A percentile compares a stretch with the other conserved stretches of the same genome.
phyloP scores from a whole-genome alignment of 2,797 vertebrate genomes.

The Pipistrellus nathusii region DNA sequence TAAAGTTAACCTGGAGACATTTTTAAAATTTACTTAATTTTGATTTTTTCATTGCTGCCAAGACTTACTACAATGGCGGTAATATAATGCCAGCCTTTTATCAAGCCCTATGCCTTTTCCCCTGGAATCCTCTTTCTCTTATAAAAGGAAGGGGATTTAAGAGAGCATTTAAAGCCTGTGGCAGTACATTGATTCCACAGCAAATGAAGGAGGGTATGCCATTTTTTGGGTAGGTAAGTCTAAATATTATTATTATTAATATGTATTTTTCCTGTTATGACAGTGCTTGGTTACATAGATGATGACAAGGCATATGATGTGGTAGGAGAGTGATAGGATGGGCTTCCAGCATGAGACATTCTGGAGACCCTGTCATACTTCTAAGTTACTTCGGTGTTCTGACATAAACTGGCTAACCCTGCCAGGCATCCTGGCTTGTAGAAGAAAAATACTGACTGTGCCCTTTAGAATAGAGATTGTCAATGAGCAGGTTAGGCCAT shows the following conservation, averaged over 20 bases:
- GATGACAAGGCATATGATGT: not conserved
- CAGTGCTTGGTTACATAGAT: not conserved
- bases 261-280: not conserved
- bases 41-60: conserved; percentile 7
- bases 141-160: conserved; percentile 22
- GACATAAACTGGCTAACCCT: not conserved
- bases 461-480: not conserved
- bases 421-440: not conserved
- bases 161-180: not conserved
- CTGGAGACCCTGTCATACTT: not conserved
- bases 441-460: not conserved
- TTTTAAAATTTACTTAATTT: conserved; percentile 18
- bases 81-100: not conserved
- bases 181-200: not conserved
- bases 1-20: conserved; percentile 30
- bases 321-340: not conserved
- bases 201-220: not conserved
- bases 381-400: not conserved
- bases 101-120: conserved; percentile 4
- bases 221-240: not conserved
- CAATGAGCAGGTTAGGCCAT: not conserved
- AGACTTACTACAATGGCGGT: not conserved
- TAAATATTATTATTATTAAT: not conserved
- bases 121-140: conserved; percentile 1
- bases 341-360: not conserved